These are phyloP conservation scores for Paradisaea rubra DNA, from an alignment of 2,113 vertebrate species.

Conservation along the genomic window DNA sequence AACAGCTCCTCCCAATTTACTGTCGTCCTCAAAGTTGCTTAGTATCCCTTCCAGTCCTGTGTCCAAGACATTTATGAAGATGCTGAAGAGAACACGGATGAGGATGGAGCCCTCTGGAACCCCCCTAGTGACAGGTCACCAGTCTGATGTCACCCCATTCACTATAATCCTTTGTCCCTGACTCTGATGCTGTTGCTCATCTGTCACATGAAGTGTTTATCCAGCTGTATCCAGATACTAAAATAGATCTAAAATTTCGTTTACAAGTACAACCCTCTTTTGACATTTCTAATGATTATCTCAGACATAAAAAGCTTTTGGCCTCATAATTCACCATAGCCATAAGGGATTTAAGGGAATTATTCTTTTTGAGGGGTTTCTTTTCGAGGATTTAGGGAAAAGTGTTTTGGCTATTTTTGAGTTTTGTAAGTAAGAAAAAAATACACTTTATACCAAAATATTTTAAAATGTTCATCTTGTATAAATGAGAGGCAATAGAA, in stretches of 20 bases:
- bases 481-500: background rate
- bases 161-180: too few species aligned
- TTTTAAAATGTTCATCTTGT: background rate
- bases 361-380: background rate
- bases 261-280: background rate
- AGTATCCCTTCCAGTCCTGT: background rate
- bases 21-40: rapidly evolving
- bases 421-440: background rate
- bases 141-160: background rate
- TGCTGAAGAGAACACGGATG: background rate
- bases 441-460: background rate
- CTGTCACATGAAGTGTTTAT: background rate
- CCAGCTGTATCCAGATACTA: background rate
- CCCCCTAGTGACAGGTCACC: rapidly evolving
- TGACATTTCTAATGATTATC: background rate
- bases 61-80: background rate
- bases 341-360: background rate
- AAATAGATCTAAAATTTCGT: background rate
- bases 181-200: background rate
- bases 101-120: background rate
- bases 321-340: background rate
- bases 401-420: background rate
- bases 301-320: background rate
- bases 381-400: background rate
- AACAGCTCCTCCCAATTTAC: background rate